Evolutionary conservation across 2,113 vertebrate species (phyloP).

Genomic region (Myotis yumanensis): DNA sequence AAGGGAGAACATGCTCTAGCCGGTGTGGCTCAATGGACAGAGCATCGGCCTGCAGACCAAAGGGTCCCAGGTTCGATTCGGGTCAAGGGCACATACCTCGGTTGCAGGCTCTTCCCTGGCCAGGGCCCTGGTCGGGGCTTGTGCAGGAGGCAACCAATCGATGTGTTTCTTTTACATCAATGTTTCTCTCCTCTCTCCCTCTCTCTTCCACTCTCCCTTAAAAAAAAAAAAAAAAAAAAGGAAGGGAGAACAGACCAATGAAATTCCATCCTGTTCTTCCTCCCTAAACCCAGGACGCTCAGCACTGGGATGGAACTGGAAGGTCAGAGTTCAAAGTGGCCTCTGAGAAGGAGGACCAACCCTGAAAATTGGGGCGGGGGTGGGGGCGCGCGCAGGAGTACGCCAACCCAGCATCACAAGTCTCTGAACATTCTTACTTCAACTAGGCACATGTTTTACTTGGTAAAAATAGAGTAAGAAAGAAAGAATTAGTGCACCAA

Average conservation of each 20-base stretch:
- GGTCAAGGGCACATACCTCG: too few relatives aligned
- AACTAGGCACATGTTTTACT: background rate
- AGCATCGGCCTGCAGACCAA: too few relatives aligned
- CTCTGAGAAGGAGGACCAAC: background rate
- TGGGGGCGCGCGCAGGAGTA: background rate
- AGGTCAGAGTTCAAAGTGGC: background rate
- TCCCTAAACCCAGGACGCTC: background rate
- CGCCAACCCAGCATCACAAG: background rate
- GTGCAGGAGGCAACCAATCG: too few relatives aligned
- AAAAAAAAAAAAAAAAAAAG: background rate
- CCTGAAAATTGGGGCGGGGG: background rate
- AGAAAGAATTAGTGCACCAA: background rate
- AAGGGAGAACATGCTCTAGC: too few relatives aligned
- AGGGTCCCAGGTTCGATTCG: too few relatives aligned
- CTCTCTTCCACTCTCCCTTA: too few relatives aligned
- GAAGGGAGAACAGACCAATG: background rate
- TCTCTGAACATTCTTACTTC: background rate
- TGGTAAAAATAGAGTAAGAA: background rate
- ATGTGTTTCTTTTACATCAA: too few relatives aligned
- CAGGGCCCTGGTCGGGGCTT: too few relatives aligned
- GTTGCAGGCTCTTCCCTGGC: too few relatives aligned
- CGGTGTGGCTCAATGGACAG: too few relatives aligned
- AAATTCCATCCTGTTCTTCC: background rate
- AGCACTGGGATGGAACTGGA: background rate
- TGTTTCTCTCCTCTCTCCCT: too few relatives aligned